Evolutionary conservation across 2,113 vertebrate species (phyloP), one percentile per base, ranked within the genome.

Genomic region (Numida meleagris): DNA sequence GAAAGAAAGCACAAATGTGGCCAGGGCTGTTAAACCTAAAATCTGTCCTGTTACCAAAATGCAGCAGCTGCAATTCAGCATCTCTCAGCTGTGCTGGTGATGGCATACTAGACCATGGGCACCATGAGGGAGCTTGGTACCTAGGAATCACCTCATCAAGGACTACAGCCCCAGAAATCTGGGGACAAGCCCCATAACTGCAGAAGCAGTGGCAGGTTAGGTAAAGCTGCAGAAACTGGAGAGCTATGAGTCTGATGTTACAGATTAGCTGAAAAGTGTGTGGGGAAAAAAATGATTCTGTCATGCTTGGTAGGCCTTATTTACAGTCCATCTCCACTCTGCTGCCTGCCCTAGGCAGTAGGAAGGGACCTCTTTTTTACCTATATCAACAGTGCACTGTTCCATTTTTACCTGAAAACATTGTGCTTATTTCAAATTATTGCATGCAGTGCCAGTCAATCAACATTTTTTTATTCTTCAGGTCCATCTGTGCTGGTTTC

Each of bases 341-440:
- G 83, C 29, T 65, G 75, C 80, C 33, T 72, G 93, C 70, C 89
- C 36, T 17, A 31, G 86, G 86, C 96, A 59, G 27, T 36, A 77
- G 77, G 94, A 58, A 96, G 62, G 88, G 62, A 31, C 82, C 53
- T 1, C 6, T 9, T 8, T 58, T 50, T 14, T 27, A 38, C 72
- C 27, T 6, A 25, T 9, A 78, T 53, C 83, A 76, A 55, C 46
- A 79, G 36, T 2, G 67, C 42, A 38, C 27, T 53, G n/a, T 10
- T 92, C 91, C 67, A 45, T 55, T 82, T 84, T 65, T 45, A 80
- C 86, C 63, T 84, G 53, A 81, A 83, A 92, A 93, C 77, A 77
- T n/a, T 82, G 96, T 40, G n/a, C 57, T 89, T 40, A 91, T 95
- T 96, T 92, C 65, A 90, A 80, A 88, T 93, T 40, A 94, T 74